A percentile compares a stretch with the other conserved stretches of the same genome.
Conservation (phyloP, 1,140 invertebrate genomes). For the Onthophagus taurus region DNA sequence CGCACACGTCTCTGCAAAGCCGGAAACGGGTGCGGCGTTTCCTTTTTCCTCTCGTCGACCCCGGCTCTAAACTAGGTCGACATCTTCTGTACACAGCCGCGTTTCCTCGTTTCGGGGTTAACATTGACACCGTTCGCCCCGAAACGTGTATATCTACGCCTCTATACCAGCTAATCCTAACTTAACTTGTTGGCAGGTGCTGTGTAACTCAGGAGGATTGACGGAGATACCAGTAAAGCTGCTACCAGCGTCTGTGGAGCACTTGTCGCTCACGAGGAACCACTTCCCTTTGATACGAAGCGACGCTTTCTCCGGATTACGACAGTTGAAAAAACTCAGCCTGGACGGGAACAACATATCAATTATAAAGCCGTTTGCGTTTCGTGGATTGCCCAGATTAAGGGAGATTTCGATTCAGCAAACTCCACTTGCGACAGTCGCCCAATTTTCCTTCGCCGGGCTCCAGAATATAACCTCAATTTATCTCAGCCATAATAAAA, state of each 20-base stretch:
- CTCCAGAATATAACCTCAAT: slow-evolving; percentile 70
- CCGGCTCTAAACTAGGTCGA: too few relatives aligned
- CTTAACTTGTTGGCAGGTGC: slow-evolving; percentile 50
- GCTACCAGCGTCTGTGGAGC: slow-evolving; percentile 63
- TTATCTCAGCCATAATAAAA: slow-evolving; percentile 66
- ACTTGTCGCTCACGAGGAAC: slow-evolving; percentile 71
- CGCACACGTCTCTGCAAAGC: too few relatives aligned
- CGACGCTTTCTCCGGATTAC: slow-evolving; percentile 66
- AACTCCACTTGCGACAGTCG: slow-evolving; percentile 62
- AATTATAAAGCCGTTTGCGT: slow-evolving; percentile 69
- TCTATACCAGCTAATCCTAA: too few relatives aligned
- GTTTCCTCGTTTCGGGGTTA: too few relatives aligned
- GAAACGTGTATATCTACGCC: too few relatives aligned
- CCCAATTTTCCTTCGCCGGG: slow-evolving; percentile 70
- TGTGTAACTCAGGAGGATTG: slow-evolving; percentile 74
- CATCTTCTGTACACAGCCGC: too few relatives aligned
- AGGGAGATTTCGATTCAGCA: slow-evolving; percentile 72
- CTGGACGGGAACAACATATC: slow-evolving; percentile 74
- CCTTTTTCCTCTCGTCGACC: too few relatives aligned
- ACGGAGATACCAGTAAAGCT: slow-evolving; percentile 63
- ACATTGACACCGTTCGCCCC: too few relatives aligned
- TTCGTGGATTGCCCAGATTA: slow-evolving; percentile 63
- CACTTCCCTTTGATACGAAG: slow-evolving; percentile 65
- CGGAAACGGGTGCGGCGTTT: too few relatives aligned
- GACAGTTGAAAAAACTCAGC: slow-evolving; percentile 59